Evolutionary conservation across 2,797 vertebrate genomes (phyloP).

Genomic region (Cyclura pinguis): DNA sequence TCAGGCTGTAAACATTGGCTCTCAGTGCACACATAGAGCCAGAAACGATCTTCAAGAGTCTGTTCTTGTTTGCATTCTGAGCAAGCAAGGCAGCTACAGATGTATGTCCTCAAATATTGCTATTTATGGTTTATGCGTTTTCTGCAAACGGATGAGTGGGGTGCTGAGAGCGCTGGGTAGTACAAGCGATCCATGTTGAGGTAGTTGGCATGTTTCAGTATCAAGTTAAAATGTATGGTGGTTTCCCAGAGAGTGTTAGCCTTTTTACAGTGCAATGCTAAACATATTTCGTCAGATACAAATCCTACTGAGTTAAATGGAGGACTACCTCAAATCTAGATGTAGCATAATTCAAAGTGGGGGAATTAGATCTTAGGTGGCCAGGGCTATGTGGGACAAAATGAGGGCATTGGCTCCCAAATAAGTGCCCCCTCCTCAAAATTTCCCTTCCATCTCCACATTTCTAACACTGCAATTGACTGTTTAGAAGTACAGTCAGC

Average conservation of each 20-base stretch:
- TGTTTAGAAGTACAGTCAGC: too few species aligned
- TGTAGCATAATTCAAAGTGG: not conserved
- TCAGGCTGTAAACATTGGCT: slow-evolving; percentile 46
- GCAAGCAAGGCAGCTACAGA: slow-evolving; percentile 28
- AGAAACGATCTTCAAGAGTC: slow-evolving; percentile 37
- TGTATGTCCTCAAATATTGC: slow-evolving; percentile 2
- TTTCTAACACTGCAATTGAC: too few species aligned
- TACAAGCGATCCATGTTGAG: not conserved
- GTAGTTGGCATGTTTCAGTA: not conserved
- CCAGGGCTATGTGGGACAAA: too few species aligned
- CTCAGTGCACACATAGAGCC: not conserved
- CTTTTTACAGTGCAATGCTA: not conserved
- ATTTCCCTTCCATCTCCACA: too few species aligned
- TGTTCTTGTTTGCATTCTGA: slow-evolving; percentile 7
- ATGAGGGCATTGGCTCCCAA: too few species aligned
- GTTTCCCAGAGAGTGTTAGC: not conserved
- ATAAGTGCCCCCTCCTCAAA: too few species aligned
- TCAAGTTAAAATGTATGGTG: not conserved
- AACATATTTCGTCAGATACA: not conserved
- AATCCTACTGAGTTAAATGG: not conserved
- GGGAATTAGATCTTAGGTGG: not conserved
- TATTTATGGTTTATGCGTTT: not conserved
- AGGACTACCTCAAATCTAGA: not conserved
- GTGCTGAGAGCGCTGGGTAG: not conserved
- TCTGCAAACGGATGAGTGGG: not conserved